Evolutionary conservation across 2,797 vertebrate species (phyloP), one percentile per base, ranked within the genome.

Genomic region (Pipistrellus nathusii): DNA sequence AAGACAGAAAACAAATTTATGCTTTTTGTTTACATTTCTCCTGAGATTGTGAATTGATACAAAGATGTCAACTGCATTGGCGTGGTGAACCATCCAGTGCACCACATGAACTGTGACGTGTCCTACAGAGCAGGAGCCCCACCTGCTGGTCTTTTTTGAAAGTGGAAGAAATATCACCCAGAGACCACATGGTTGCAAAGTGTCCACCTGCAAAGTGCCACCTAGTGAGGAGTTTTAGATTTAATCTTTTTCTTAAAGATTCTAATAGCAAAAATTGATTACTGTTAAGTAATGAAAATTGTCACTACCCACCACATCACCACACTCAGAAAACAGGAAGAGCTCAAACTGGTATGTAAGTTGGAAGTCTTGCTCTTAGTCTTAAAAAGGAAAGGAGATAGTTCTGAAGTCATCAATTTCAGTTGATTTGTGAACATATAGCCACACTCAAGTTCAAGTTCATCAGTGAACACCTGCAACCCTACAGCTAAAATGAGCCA

Each of bases 171-270:
- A 35, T 32, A 59, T 27, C 14, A 73, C 64, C 25, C 53, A 21
- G 23, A 78, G 85, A 64, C 10, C n/a, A 44, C 27, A 64, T 6
- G 75, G 38, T 27, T 12, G 12, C 3, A 6, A 6, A 57, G 27
- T 20, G 41, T 66, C 12, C 41, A 85, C 25, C 2, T 25, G 15
- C 44, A 87, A 48, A 68, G 71, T 25, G 15, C 68, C 57, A 91
- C 64, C n/a, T 69, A 46, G 35, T 71, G 35, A 23, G 21, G 14
- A 44, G 30, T 71, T 69, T 71, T 57, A 71, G 6, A 84, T 12
- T 77, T 81, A 18, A 59, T 82, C 21, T 21, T 91, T 80, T 51
- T 17, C 59, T 89, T 80, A 4, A 83, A 93, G 41, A 83, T n/a
- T 82, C 25, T 55, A 78, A 73, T 14, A 72, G 69, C 32, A 71